A percentile compares a stretch with the other conserved stretches of the same genome.
Evolutionary conservation across 2,113 vertebrate species (phyloP).

Genomic region (Hymenochirus boettgeri): DNA sequence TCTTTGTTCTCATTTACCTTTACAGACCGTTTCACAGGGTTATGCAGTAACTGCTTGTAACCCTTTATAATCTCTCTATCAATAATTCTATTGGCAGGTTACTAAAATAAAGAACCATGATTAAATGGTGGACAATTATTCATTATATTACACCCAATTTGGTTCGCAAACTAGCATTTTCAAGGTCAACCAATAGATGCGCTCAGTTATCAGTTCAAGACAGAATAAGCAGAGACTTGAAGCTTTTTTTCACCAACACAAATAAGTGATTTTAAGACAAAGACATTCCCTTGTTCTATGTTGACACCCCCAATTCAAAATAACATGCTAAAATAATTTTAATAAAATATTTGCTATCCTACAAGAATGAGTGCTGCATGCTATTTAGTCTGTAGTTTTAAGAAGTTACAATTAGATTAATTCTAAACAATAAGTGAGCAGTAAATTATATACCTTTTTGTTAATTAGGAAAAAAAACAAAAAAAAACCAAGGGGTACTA

Average conservation of each 20-base stretch:
- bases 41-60: too few relatives aligned
- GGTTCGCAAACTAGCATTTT: constrained; percentile 41
- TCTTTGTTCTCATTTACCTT: too few relatives aligned
- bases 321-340: constrained; percentile 55
- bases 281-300: constrained; percentile 81
- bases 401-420: too few relatives aligned
- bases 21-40: too few relatives aligned
- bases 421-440: too few relatives aligned
- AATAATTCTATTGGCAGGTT: too few relatives aligned
- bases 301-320: constrained; percentile 64
- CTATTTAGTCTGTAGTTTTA: too few relatives aligned
- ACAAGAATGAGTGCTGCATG: too few relatives aligned
- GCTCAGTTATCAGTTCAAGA: constrained; percentile 86
- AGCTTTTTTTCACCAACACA: constrained; percentile 57
- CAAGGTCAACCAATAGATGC: constrained; percentile 95
- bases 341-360: constrained; percentile 55
- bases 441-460: too few relatives aligned
- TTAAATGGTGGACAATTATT: not conserved
- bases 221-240: constrained; percentile 29
- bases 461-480: too few relatives aligned
- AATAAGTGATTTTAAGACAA: constrained; percentile 81
- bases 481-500: too few relatives aligned
- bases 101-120: not conserved
- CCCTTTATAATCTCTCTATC: too few relatives aligned
- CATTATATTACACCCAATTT: not conserved